Base-by-base conservation (phyloP, 1,140 invertebrate species). In the Dendroctonus ponderosae region DNA sequence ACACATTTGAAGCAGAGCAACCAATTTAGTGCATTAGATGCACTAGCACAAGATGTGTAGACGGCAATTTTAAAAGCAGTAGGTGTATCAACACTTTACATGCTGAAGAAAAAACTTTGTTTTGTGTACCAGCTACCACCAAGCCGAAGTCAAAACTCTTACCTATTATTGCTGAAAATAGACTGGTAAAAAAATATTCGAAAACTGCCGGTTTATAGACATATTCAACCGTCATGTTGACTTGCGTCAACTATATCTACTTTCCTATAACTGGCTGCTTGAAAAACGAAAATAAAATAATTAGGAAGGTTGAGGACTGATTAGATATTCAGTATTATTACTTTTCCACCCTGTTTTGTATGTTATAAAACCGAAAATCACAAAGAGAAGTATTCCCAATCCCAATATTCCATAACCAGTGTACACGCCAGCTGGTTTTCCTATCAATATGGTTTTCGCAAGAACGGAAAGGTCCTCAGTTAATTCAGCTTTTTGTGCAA, bases 401-500 rank as follows among this genome's bases (percentile, higher is more conserved):
- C 70, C 79, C n/a, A 79, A 75, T 42, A 86, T 69, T 12, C 78
- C 81, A 61, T 78, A 83, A 6, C 80, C 82, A 9, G 83, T 82
- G 57, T 83, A 84, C 5, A 75, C 52, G 11, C 85, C 85, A 61
- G 85, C 74, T 44, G 75, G 67, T 43, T 81, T 78, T 14, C 85
- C 63, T 38, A 82, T 78, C 6, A 85, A 59, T 4, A 85, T 72
- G 49, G 86, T 74, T 69, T 85, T 85, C 0, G 87, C 82, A 74
- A 81, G 72, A 6, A 69, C 72, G 1, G 85, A 84, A 66, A 86
- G 83, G n/a, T 85, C 76, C 37, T 82, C 70, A n/a, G 83, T 85
- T 14, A 89, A 78, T 50, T 77, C 67, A 15, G 86, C 85, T 67
- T 84, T 82, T 78, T 92, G 89, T 8, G 82, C 79, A 78, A 92